These are phyloP conservation scores for Thymelicus sylvestris DNA, from an alignment of 2,888 invertebrate genomes.

Conservation along the genomic window DNA sequence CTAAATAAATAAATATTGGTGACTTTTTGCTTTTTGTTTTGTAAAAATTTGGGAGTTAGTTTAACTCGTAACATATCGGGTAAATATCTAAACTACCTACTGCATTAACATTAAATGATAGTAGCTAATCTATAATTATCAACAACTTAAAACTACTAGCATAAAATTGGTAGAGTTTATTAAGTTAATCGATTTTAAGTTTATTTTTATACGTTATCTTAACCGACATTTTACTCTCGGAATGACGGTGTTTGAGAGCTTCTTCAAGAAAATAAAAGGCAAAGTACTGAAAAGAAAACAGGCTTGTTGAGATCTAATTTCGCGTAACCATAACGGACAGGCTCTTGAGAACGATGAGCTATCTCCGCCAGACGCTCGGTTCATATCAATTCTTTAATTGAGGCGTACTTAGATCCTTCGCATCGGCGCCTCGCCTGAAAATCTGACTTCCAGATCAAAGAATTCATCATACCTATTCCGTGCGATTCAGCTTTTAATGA, in stretches of 20 bases:
- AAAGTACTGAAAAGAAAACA: conserved; percentile 70
- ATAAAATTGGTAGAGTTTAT: conserved; percentile 3
- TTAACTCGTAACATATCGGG: too few species aligned
- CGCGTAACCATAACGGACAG: conserved; percentile 80
- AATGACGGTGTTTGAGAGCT: conserved; percentile 56
- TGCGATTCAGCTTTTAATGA: conserved; percentile 18
- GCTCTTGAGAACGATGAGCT: conserved; percentile 80
- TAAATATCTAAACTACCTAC: too few species aligned
- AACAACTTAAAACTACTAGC: too few species aligned
- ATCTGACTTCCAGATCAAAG: conserved; percentile 15
- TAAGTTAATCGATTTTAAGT: neutral
- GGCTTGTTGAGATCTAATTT: conserved; percentile 85
- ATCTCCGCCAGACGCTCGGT: conserved; percentile 77
- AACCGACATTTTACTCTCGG: conserved; percentile 6
- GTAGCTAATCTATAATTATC: too few species aligned
- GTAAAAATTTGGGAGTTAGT: too few species aligned
- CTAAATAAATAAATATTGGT: too few species aligned
- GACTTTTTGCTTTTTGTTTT: too few species aligned
- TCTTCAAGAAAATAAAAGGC: conserved; percentile 69
- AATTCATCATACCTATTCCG: conserved; percentile 17
- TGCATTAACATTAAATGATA: too few species aligned
- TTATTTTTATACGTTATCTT: conserved; percentile 5
- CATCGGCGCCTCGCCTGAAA: conserved; percentile 55
- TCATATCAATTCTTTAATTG: conserved; percentile 84
- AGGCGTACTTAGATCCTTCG: conserved; percentile 64